These are phyloP conservation scores for Pegoplata infirma DNA, from an alignment of 2,888 invertebrate species.

Conservation along the genomic window DNA sequence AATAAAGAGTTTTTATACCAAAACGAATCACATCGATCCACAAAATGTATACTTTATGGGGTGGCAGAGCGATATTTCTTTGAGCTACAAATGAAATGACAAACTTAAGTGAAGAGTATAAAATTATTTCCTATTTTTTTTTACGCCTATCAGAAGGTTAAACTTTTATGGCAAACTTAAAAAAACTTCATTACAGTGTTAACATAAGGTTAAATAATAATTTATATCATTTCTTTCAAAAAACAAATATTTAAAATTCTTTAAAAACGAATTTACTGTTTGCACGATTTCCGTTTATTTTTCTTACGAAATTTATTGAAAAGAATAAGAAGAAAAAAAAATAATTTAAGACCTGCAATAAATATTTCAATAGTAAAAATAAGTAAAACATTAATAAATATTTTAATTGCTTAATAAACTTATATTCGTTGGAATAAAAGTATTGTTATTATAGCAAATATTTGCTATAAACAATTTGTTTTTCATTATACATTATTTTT, in stretches of 20 bases:
- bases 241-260: slow-evolving; percentile 49
- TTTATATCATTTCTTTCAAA: slow-evolving; percentile 4
- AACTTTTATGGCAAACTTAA: no score
- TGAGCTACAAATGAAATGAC: no score
- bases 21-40: no score
- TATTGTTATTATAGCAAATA: slow-evolving; percentile 8
- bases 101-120: no score
- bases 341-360: slow-evolving; percentile 34
- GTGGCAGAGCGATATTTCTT: no score
- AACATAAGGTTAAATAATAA: background rate
- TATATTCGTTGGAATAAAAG: slow-evolving; percentile 2
- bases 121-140: no score
- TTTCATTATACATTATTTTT: background rate
- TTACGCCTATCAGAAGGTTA: no score
- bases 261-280: slow-evolving; percentile 20
- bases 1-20: no score
- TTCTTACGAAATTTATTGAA: slow-evolving; percentile 16
- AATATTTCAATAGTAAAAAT: slow-evolving; percentile 33
- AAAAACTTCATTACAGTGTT: no score
- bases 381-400: slow-evolving; percentile 26
- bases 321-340: background rate
- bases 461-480: background rate
- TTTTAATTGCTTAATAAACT: slow-evolving; percentile 35
- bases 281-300: slow-evolving; percentile 30
- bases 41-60: no score